Base-by-base conservation (phyloP, 2,113 vertebrate species). In the Misgurnus anguillicaudatus region DNA sequence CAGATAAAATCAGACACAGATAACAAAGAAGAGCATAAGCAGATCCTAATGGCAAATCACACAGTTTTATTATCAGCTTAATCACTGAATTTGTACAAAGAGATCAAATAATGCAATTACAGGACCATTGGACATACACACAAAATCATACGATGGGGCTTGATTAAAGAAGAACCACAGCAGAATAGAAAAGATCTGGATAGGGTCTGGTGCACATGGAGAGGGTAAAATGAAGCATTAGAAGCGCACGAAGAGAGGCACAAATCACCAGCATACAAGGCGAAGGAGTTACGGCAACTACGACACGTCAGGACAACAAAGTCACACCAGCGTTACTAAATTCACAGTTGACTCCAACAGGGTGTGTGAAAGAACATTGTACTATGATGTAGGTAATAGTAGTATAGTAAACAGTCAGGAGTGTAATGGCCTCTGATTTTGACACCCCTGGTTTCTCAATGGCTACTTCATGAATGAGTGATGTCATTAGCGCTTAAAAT, bases 51-150 rank as follows among this genome's bases (percentile, higher is more conserved):
- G 62, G 69, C 80, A 62, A 47, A 55, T 75, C 77, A 75, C 73
- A 81, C 75, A 82, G 70, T 80, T 85, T 87, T 84, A 87, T 82
- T 85, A 78, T 67, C 79, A 82, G 47, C 66, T 61, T 76, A 67
- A 41, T 42, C 75, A 51, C 21, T 81, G 21, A 65, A 82, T 83
- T 84, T 48, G 9, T 78, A 87, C 79, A 87, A 87, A 86, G 71
- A 75, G 66, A 80, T 84, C 61, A 78, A 80, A 48, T 78, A 78
- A 83, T 55, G 21, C 57, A 82, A 77, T 80, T 84, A 86, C 81
- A 73, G 62, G 65, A 83, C 68, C 53, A 81, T 36, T 70, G 51
- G 17, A 57, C 47, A 38, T 51, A 67, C 58, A 51, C 19, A 60
- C 64, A 73, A 24, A 65, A 38, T 69, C 47, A 45, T 58, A 83